These are phyloP conservation scores for Orientallactaga sibirica DNA, from an alignment of 2,797 vertebrate species.

Conservation along the genomic window DNA sequence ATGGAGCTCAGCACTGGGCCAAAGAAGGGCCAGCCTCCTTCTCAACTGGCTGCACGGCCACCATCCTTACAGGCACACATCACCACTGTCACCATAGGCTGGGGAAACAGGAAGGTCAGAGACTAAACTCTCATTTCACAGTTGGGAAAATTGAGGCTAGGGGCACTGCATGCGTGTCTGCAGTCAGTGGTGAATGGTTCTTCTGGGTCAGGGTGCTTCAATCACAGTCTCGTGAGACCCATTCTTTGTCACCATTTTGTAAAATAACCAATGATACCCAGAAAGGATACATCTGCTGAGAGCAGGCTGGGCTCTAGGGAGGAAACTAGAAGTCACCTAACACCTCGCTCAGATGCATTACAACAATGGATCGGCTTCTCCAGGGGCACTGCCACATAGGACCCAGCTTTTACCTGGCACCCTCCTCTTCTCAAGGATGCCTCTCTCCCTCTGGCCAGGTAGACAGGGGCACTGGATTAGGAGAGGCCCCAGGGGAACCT, in stretches of 20 bases:
- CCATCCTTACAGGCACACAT: accelerated
- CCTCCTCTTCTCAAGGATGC: not conserved
- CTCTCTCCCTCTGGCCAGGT: not conserved
- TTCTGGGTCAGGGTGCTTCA: accelerated
- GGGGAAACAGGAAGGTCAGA: not conserved
- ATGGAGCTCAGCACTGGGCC: not conserved
- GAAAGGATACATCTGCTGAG: not conserved
- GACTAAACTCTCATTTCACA: not conserved
- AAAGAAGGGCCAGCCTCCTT: not conserved
- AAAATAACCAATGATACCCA: accelerated
- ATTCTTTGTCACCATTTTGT: accelerated
- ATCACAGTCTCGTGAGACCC: not conserved
- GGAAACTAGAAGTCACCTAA: not conserved
- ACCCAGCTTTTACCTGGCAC: no score
- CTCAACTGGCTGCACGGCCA: accelerated
- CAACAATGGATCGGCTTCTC: not conserved
- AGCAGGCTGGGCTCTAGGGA: not conserved
- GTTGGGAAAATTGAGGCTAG: not conserved
- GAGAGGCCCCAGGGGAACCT: not conserved
- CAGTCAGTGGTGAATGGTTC: accelerated
- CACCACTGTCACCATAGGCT: accelerated
- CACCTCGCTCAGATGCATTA: no score
- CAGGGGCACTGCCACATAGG: not conserved
- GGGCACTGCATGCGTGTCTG: accelerated
- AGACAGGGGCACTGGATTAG: not conserved